phyloP scores from a whole-genome alignment of 2,113 vertebrate species.

The Sarotherodon lohbergeri region DNA sequence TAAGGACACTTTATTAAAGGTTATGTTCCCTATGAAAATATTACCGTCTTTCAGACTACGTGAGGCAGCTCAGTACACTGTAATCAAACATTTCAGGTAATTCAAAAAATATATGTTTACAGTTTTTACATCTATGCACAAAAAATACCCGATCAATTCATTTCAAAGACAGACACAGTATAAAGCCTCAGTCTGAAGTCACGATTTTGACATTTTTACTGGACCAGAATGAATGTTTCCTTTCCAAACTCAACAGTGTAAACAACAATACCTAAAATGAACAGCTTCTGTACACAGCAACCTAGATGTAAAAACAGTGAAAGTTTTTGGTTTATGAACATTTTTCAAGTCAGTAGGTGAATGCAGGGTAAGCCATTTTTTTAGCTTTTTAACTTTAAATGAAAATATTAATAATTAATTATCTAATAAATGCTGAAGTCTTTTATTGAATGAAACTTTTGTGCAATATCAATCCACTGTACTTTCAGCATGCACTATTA shows the following conservation, averaged over 20 bases:
- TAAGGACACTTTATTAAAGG: not conserved
- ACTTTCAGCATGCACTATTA: not conserved
- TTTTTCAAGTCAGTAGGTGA: not conserved
- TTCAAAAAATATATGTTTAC: not conserved
- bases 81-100: not conserved
- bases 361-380: not conserved
- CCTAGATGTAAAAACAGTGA: not conserved
- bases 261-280: not conserved
- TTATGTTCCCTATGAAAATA: not conserved
- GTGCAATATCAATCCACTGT: not conserved
- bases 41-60: not conserved
- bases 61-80: not conserved
- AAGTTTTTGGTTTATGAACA: not conserved
- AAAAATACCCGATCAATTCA: not conserved
- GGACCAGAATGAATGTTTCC: not conserved
- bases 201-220: not conserved
- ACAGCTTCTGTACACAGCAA: not conserved
- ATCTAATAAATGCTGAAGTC: not conserved
- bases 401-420: not conserved
- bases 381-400: not conserved
- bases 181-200: not conserved
- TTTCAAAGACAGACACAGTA: not conserved
- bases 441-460: not conserved
- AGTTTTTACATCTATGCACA: rapidly evolving
- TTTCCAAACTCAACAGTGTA: not conserved